phyloP scores from a whole-genome alignment of 64 coral and sea anemone species.

The Montipora cactus region DNA sequence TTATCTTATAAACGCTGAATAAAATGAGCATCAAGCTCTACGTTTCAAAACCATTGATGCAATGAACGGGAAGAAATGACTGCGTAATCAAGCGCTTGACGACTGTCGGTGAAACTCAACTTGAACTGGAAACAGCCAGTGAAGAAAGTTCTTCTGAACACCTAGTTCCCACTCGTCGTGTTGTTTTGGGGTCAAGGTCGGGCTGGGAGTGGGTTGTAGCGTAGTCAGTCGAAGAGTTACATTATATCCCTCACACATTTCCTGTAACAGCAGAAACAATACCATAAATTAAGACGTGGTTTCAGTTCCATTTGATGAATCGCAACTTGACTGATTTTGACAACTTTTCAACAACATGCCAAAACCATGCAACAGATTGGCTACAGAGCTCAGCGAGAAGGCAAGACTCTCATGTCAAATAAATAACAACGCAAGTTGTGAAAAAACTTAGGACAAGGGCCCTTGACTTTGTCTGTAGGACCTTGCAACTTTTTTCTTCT shows the following conservation, averaged over 20 bases:
- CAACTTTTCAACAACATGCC: too few species aligned
- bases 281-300: background rate
- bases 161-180: slow-evolving; percentile 57
- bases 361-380: too few species aligned
- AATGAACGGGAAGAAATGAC: slow-evolving; percentile 29
- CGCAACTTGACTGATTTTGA: too few species aligned
- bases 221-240: background rate
- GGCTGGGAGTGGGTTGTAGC: slow-evolving; percentile 18
- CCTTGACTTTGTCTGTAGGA: too few species aligned
- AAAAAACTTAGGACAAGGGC: too few species aligned
- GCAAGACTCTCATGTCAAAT: too few species aligned
- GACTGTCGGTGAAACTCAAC: background rate
- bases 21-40: slow-evolving; percentile 44
- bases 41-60: slow-evolving; percentile 58
- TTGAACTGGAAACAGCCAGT: slow-evolving; percentile 16
- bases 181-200: slow-evolving; percentile 35
- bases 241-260: background rate
- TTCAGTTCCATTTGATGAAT: too few species aligned
- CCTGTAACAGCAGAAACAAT: slow-evolving; percentile 1
- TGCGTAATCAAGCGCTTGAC: background rate
- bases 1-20: background rate
- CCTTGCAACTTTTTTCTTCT: too few species aligned
- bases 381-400: too few species aligned
- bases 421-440: too few species aligned
- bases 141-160: slow-evolving; percentile 16